Evolutionary conservation across 2,113 vertebrate genomes (phyloP).

Genomic region (Larimichthys crocea): DNA sequence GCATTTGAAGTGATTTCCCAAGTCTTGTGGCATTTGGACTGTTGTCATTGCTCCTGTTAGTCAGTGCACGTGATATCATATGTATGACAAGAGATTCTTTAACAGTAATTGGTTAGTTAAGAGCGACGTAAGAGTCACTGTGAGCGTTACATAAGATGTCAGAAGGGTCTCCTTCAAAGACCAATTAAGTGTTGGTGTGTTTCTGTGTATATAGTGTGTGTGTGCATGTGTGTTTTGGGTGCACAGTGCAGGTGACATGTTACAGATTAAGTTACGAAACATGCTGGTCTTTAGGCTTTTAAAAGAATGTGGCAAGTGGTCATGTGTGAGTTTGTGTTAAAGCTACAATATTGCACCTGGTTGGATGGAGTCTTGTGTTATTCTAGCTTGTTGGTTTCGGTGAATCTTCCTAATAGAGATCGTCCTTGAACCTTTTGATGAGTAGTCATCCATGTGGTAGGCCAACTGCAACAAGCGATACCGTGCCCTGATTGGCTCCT

Average conservation of each 20-base stretch:
- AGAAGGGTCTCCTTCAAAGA: conserved; percentile 13
- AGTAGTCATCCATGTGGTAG: conserved; percentile 87
- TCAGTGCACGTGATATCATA: conserved; percentile 33
- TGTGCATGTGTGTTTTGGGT: conserved; percentile 19
- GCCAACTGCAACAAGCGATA: conserved; percentile 86
- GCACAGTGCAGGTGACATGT: conserved; percentile 5
- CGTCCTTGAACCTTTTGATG: conserved; percentile 81
- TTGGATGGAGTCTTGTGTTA: conserved; percentile 65
- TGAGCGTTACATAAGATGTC: conserved; percentile 48
- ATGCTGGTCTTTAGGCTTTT: conserved; percentile 11
- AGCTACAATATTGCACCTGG: conserved; percentile 66
- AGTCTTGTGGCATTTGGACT: conserved; percentile 35
- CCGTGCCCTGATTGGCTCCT: conserved; percentile 58
- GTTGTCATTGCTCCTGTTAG: conserved; percentile 23
- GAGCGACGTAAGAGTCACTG: conserved; percentile 32
- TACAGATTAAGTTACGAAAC: conserved; percentile 34
- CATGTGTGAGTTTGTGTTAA: neutral
- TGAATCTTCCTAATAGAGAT: conserved; percentile 79
- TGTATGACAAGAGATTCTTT: conserved; percentile 29
- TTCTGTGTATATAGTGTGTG: neutral
- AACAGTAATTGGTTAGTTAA: conserved; percentile 42
- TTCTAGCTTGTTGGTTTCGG: conserved; percentile 74
- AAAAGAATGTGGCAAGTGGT: conserved; percentile 11
- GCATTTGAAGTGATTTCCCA: conserved; percentile 13
- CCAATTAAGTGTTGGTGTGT: conserved; percentile 8